Evolutionary conservation across 1,140 invertebrate genomes (phyloP), one percentile per base, ranked within the genome.

Genomic region (Acyrthosiphon pisum): DNA sequence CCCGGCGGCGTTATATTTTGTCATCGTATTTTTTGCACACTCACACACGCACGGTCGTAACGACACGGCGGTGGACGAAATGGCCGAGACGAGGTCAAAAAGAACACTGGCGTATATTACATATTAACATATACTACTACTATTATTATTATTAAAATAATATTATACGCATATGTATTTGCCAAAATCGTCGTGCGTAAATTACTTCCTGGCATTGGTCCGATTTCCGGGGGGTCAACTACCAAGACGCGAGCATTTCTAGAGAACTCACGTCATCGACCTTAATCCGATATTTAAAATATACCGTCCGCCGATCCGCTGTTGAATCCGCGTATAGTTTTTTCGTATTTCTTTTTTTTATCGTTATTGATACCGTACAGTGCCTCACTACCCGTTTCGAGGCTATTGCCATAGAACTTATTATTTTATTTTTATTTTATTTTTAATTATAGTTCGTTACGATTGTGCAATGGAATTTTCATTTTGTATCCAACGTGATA

Each of bases 201-300:
- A 89, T 89, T 53, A 53, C 87, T 89, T 89, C 87, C 87, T 89
- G 87, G 87, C 87, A 53, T 37, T 56, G 3, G 88, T 90, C 88
- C 88, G 88, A 60, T 90, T 90, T 60, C 88, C 88, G 53, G 88
- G 50, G 88, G 53, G 53, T 41, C 88, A 60, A 89, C 87, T 35
- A 48, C 48, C n/a, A 53, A 53, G n/a, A 37, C 46, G 88, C 4
- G 53, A 23, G 50, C 37, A 60, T 90, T 89, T 60, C 88, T 90
- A 90, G 9, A 30, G 88, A 60, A 60, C 50, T 30, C 53, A 90
- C 53, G 53, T 90, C 53, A 90, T 90, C 88, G 53, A 90, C 88
- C 88, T 60, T 60, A 26, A 41, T 60, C 35, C 50, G 35, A 35
- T 41, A 76, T n/a, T 76, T 76, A 76, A 76, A 76, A 76, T 76